Evolutionary conservation across 2,113 vertebrate genomes (phyloP), one percentile per base, ranked within the genome.

Genomic region (Sapajus apella): DNA sequence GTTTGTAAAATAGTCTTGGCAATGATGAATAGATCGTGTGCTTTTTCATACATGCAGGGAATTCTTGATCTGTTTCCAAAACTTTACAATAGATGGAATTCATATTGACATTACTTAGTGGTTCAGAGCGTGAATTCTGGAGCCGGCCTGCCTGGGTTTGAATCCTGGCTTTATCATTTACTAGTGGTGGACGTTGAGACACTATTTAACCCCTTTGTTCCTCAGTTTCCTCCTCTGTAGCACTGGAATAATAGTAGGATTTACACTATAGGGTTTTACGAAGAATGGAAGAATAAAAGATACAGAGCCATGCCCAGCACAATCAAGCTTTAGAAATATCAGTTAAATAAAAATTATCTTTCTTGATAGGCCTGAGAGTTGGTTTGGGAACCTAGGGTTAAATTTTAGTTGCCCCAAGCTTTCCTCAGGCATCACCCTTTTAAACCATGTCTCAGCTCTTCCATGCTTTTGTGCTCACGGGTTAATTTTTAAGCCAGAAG

Each of bases 21-120:
- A 68, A 68, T 27, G 30, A 43, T 40, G 32, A 43, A 3, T 3
- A 0, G 18, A 35, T 18, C 70, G 37, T 8, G 10, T 50, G 77
- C 18, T 68, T 45, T 75, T 61, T 56, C 11, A 2, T 23, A 25
- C 0, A 11, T 56, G 12, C 80, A 68, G 55, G 45, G 37, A 47
- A 77, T 66, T 61, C 56, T 45, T 27, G 5, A 11, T 30, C n/a
- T 32, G 70, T 87, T 87, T 47, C 83, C 61, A 23, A 16, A 81
- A 52, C 6, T 40, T 32, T 56, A 13, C 37, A 23, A 25, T 47
- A 56, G 5, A 47, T 61, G 9, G 86, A 56, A 35, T 32, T 64
- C 0, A 13, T 50, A 11, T 6, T 2, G 32, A 40, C 2, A 1
- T 1, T 7, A 40, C 25, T 56, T 66, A 27, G 6, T 76, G 47